These are phyloP conservation scores for Dendrolimus punctatus DNA, from an alignment of 1,140 invertebrate species.

Conservation along the genomic window DNA sequence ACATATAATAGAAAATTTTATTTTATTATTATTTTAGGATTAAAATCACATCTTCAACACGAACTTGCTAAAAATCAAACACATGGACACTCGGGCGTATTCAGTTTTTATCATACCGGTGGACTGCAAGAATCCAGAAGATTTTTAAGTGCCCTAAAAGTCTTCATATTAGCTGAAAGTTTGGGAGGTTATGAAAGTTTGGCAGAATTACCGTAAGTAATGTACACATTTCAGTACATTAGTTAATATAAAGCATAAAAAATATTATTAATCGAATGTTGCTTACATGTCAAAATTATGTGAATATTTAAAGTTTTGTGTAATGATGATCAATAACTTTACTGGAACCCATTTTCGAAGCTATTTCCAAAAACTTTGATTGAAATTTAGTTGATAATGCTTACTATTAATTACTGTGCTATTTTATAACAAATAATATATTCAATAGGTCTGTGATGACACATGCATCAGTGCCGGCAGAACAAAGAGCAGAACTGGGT, in stretches of 20 bases:
- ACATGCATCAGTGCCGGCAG: slow-evolving; percentile 84
- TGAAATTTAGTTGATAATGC: background rate
- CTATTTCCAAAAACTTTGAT: no score
- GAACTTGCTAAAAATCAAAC: slow-evolving; percentile 88
- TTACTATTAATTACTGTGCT: background rate
- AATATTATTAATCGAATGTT: no score
- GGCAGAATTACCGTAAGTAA: slow-evolving; percentile 86
- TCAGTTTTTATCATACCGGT: slow-evolving; percentile 91
- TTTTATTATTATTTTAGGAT: slow-evolving; percentile 68
- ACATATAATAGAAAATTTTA: slow-evolving; percentile 1
- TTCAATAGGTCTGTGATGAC: slow-evolving; percentile 81
- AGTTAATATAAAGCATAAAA: no score
- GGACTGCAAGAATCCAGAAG: slow-evolving; percentile 82
- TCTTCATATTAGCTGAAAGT: slow-evolving; percentile 95
- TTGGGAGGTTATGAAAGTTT: slow-evolving; percentile 97
- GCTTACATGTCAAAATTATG: no score
- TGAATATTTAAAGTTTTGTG: no score
- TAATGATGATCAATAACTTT: no score
- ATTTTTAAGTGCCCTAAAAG: slow-evolving; percentile 85
- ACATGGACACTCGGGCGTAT: slow-evolving; percentile 93
- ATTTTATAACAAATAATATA: slow-evolving; percentile 3
- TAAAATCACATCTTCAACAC: slow-evolving; percentile 94
- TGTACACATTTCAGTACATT: background rate
- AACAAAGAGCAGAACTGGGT: slow-evolving; percentile 81
- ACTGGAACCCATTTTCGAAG: no score